Percentiles rank a stretch among this genome's conserved stretches.
These are phyloP conservation scores for Coleophora flavipennella DNA, from an alignment of 2,888 invertebrate species.

Conservation along the genomic window DNA sequence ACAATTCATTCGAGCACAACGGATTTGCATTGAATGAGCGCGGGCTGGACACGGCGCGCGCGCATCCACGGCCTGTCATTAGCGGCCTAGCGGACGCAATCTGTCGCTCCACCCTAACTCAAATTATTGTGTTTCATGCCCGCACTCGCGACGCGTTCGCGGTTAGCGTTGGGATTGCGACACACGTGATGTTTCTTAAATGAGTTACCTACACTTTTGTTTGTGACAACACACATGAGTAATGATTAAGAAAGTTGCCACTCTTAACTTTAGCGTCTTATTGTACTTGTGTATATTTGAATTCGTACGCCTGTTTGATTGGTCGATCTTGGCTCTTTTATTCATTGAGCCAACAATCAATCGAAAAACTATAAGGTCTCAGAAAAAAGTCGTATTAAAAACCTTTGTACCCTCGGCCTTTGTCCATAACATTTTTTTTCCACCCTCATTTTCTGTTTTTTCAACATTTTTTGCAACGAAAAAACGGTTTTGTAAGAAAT, in stretches of 20 bases:
- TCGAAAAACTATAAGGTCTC: constrained; percentile 46
- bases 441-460: constrained; percentile 58
- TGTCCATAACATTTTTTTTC: constrained; percentile 58
- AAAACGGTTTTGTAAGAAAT: constrained; percentile 65
- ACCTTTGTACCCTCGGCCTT: constrained; percentile 55
- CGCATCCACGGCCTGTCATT: constrained; percentile 51
- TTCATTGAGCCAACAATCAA: constrained; percentile 7
- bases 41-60: constrained; percentile 49
- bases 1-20: constrained; percentile 28
- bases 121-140: constrained; percentile 57
- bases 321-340: neutral
- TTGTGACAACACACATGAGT: constrained; percentile 25
- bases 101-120: constrained; percentile 49
- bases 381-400: constrained; percentile 53
- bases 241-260: too few species aligned
- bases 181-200: constrained; percentile 32
- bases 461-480: constrained; percentile 45
- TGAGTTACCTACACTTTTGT: constrained; percentile 21
- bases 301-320: neutral
- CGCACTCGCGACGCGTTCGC: constrained; percentile 22
- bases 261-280: too few species aligned
- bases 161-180: constrained; percentile 20
- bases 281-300: too few species aligned
- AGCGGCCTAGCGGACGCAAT: constrained; percentile 49
- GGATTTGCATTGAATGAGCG: constrained; percentile 67